Conservation (phyloP, 2,113 vertebrate species). For the Rissa tridactyla region DNA sequence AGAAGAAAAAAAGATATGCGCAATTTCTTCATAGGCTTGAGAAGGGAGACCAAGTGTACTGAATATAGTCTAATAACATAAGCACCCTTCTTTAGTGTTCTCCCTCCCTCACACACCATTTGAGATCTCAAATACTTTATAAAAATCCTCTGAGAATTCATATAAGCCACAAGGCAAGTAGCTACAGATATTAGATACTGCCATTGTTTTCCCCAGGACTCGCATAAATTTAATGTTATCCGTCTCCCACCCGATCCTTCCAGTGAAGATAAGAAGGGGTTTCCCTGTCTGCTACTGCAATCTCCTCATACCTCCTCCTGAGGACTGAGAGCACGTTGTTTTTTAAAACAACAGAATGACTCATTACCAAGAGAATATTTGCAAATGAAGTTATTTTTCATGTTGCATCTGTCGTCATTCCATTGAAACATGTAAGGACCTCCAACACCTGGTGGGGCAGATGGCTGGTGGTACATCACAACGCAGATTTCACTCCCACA, state of each 20-base stretch:
- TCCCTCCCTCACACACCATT: background rate
- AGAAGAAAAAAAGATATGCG: background rate
- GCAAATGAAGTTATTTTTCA: conserved; percentile 97
- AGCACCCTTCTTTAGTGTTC: background rate
- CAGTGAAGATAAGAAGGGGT: background rate
- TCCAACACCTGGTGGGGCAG: conserved; percentile 75
- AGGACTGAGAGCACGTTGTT: background rate
- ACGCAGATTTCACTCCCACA: conserved; percentile 90
- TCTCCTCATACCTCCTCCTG: background rate
- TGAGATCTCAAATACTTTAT: background rate
- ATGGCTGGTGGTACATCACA: conserved; percentile 89
- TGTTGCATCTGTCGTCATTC: conserved; percentile 90
- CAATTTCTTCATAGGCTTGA: background rate
- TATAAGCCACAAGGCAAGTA: background rate
- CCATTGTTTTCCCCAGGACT: background rate
- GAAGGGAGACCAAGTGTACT: background rate
- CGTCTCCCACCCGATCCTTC: background rate
- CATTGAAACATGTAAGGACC: conserved; percentile 87
- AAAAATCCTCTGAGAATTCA: background rate
- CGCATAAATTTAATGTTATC: background rate
- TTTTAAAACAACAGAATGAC: background rate
- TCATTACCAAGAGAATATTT: conserved; percentile 88
- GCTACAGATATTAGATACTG: background rate
- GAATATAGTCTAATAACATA: background rate
- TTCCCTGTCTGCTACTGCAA: background rate